A percentile compares a stretch with the other conserved stretches of the same genome.
Evolutionary conservation across 2,113 vertebrate species (phyloP).

Genomic region (human): DNA sequence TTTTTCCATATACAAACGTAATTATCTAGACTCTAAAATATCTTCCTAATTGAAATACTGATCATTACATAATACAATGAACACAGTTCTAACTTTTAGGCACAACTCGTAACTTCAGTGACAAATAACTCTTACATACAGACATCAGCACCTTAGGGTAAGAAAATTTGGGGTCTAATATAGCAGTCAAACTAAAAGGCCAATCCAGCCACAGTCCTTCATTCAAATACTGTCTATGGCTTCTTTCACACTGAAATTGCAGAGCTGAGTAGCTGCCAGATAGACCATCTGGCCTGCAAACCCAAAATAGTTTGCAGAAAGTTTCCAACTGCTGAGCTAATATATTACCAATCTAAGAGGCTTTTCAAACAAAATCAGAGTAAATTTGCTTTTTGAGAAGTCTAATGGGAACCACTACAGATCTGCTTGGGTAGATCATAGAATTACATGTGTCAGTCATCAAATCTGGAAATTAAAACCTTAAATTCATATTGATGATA

Average conservation of each 20-base stretch:
- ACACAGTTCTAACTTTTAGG: slow-evolving; percentile 36
- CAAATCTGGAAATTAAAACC: slow-evolving; percentile 43
- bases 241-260: too few relatives aligned
- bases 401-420: slow-evolving; percentile 29
- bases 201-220: not conserved
- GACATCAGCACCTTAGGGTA: slow-evolving; percentile 42
- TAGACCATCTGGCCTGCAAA: not conserved
- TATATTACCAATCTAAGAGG: not conserved
- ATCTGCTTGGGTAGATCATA: not conserved
- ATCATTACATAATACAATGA: slow-evolving; percentile 26
- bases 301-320: not conserved
- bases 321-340: slow-evolving; percentile 6
- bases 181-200: not conserved
- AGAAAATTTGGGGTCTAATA: not conserved
- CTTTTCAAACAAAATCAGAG: slow-evolving; percentile 21
- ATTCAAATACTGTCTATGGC: too few relatives aligned
- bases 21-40: slow-evolving; percentile 54
- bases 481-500: slow-evolving; percentile 41
- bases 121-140: slow-evolving; percentile 28
- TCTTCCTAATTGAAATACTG: slow-evolving; percentile 55
- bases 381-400: slow-evolving; percentile 11
- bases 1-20: slow-evolving; percentile 40
- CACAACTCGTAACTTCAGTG: slow-evolving; percentile 28
- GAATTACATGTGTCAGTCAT: not conserved
- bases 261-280: not conserved